phyloP scores from a whole-genome alignment of 2,797 vertebrate genomes.

The Pangasius mekongensis region DNA sequence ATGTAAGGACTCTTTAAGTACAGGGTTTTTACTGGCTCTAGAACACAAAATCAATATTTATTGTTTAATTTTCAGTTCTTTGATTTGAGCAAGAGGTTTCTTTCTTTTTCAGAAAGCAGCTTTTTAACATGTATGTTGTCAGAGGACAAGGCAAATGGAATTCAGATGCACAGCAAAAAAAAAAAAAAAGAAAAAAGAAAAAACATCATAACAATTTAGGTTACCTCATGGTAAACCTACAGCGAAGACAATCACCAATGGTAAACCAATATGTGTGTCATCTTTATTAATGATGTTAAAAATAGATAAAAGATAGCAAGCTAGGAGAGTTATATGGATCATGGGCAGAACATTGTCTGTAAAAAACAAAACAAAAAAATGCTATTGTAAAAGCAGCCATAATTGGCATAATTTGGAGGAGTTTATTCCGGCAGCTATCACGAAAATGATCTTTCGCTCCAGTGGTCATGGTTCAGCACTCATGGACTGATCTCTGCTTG shows the following conservation, averaged over 20 bases:
- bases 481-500: conserved; percentile 1
- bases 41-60: background rate
- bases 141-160: background rate
- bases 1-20: background rate
- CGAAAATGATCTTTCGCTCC: conserved; percentile 21
- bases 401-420: background rate
- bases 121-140: background rate
- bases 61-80: background rate
- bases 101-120: background rate
- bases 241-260: no score
- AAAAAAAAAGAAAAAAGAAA: background rate
- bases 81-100: background rate
- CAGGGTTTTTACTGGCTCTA: background rate
- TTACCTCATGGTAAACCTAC: background rate
- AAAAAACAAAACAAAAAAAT: no score
- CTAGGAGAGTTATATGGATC: background rate
- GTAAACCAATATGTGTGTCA: background rate
- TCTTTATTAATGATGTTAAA: background rate
- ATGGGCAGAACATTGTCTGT: no score
- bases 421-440: background rate
- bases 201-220: no score
- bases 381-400: background rate
- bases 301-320: background rate
- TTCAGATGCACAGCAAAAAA: background rate
- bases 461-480: conserved; percentile 16